Evolutionary conservation across 2,797 vertebrate genomes (phyloP), one percentile per base, ranked within the genome.

Genomic region (Podarcis siculus): DNA sequence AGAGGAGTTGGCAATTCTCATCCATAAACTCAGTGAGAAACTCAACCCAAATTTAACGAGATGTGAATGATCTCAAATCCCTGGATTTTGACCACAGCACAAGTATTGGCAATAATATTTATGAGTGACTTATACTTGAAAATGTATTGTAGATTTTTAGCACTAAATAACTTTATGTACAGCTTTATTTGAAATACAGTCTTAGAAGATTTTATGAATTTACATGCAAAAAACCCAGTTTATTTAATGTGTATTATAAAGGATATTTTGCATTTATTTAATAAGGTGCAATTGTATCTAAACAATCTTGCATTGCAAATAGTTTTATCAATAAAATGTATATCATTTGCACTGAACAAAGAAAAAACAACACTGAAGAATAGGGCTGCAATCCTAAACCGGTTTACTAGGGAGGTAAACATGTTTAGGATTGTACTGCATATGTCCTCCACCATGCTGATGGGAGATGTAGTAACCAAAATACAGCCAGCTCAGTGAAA

Each of bases 11-110:
- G 97, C 98, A 8, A 82, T 97, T 89, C 96, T 98, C 66, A 98
- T 98, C 92, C 98, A 98, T 89, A 98, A 98, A 95, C 98, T 98
- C 94, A 98, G 97, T 85, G 97, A 98, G 93, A 98, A 98, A 93
- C 94, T 98, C 91, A 97, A 95, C 78, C 96, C 97, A n/a, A 96
- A 96, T 61, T 86, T 95, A 89, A 92, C 95, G 88, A 95, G 97
- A 89, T 97, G 96, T 90, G 97, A 97, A 93, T 97, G 95, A 97
- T 21, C 32, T 61, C 45, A 39, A 8, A 82, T 61, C 23, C 82
- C 1, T 12, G 90, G 93, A 89, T 91, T 95, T 92, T 35, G 91
- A 95, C 92, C 89, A 93, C 87, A 96, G 97, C 97, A 97, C 97
- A 97, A 95, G 91, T 89, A 95, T 95, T 95, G 97, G 97, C 97